These are phyloP conservation scores for Eupithecia dodoneata DNA, from an alignment of 2,888 invertebrate species.

Conservation along the genomic window DNA sequence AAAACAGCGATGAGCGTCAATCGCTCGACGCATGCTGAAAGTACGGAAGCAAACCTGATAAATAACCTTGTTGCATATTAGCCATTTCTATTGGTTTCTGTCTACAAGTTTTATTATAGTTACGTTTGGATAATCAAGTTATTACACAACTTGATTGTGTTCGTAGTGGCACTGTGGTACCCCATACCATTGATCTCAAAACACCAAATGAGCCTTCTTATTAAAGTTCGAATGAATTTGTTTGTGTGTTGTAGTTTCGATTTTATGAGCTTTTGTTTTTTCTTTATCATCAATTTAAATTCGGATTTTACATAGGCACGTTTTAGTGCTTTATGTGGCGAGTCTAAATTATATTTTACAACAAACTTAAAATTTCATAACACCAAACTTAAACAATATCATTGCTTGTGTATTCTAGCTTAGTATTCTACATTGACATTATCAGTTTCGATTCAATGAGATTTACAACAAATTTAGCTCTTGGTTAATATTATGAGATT, in stretches of 20 bases:
- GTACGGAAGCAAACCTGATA: not conserved
- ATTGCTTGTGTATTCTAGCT: not conserved
- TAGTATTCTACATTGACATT: not conserved
- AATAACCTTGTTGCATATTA: not conserved
- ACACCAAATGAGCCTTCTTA: constrained; percentile 62
- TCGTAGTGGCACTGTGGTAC: constrained; percentile 37
- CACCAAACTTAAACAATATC: not conserved
- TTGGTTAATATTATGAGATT: not conserved
- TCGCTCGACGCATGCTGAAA: not conserved
- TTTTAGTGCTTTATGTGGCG: constrained; percentile 61
- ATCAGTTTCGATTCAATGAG: not conserved
- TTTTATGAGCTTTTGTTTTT: not conserved
- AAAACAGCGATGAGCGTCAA: too few species aligned
- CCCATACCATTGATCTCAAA: constrained; percentile 61
- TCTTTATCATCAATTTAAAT: constrained; percentile 10
- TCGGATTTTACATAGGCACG: constrained; percentile 52
- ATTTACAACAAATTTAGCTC: not conserved
- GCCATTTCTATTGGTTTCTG: not conserved
- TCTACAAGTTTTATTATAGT: not conserved
- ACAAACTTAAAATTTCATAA: not conserved
- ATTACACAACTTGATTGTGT: not conserved
- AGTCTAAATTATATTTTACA: not conserved
- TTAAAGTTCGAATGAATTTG: constrained; percentile 32
- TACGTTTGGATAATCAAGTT: not conserved
- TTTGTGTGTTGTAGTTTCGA: constrained; percentile 18